Percentiles rank a stretch among this genome's conserved stretches.
These are phyloP conservation scores for Drosophila koepferae DNA, from an alignment of 2,888 invertebrate species.

Conservation along the genomic window DNA sequence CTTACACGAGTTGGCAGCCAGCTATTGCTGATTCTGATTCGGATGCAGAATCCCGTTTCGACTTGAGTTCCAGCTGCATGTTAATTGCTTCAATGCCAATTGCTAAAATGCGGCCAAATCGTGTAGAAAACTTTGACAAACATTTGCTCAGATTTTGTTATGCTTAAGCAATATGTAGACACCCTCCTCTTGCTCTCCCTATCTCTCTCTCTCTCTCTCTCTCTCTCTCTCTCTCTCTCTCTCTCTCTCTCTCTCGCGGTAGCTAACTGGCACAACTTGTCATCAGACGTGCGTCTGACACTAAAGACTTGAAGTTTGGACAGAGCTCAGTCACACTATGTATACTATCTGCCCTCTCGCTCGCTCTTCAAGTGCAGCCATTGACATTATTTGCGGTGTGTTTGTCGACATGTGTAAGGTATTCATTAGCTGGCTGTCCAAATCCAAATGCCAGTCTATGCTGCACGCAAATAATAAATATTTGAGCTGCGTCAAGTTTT, in stretches of 20 bases:
- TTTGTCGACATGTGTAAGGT: constrained; percentile 78
- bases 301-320: constrained; percentile 43
- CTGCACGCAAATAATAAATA: constrained; percentile 74
- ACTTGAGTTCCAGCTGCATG: constrained; percentile 68
- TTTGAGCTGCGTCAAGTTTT: constrained; percentile 71
- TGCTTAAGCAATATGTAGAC: constrained; percentile 47
- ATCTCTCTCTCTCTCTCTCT: too few species aligned
- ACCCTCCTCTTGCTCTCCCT: not conserved
- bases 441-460: constrained; percentile 68
- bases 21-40: constrained; percentile 31
- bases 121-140: constrained; percentile 80
- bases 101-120: constrained; percentile 79
- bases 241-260: not conserved
- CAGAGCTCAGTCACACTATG: constrained; percentile 38
- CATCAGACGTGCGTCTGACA: constrained; percentile 53
- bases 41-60: constrained; percentile 58
- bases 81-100: constrained; percentile 81
- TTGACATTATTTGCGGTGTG: constrained; percentile 78
- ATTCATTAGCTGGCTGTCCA: constrained; percentile 76
- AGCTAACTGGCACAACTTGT: constrained; percentile 68
- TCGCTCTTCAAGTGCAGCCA: constrained; percentile 38
- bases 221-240: not conserved
- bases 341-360: constrained; percentile 1
- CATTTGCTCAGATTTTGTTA: constrained; percentile 62
- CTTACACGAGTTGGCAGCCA: constrained; percentile 37